Conservation (phyloP, 2,797 vertebrate genomes). For the Lepus oiostolus region DNA sequence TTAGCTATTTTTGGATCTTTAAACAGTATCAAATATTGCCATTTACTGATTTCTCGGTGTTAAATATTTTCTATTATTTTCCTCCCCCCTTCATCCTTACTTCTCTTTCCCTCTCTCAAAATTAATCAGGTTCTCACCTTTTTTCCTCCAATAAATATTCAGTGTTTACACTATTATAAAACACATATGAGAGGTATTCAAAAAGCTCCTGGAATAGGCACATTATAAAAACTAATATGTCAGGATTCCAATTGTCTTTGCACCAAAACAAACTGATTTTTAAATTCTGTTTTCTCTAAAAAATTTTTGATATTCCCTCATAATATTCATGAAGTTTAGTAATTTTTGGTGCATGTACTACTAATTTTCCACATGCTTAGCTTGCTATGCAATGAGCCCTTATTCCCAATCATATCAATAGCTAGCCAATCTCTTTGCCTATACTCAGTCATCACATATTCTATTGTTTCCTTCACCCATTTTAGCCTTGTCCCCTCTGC, state of each 20-base stretch:
- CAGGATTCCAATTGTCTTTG: no score
- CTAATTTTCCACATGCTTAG: neutral
- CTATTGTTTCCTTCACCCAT: neutral
- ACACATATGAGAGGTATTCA: neutral
- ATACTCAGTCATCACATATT: neutral
- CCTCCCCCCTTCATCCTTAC: neutral
- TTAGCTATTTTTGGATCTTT: neutral
- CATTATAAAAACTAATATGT: no score
- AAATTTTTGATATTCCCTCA: no score
- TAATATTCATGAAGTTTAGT: neutral
- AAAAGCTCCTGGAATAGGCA: no score
- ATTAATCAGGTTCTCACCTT: neutral
- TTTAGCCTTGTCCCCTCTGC: neutral
- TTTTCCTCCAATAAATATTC: constrained; percentile 32
- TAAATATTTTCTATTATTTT: constrained; percentile 34
- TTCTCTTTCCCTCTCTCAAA: neutral
- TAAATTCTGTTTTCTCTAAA: no score
- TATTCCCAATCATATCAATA: constrained; percentile 7
- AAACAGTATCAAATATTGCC: neutral
- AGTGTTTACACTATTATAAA: neutral
- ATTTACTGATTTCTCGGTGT: neutral
- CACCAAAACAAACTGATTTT: no score
- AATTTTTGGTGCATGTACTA: neutral
- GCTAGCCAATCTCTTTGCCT: neutral
- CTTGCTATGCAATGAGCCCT: neutral